Conservation (phyloP, 2,113 vertebrate species). For the Laticauda laticaudata region DNA sequence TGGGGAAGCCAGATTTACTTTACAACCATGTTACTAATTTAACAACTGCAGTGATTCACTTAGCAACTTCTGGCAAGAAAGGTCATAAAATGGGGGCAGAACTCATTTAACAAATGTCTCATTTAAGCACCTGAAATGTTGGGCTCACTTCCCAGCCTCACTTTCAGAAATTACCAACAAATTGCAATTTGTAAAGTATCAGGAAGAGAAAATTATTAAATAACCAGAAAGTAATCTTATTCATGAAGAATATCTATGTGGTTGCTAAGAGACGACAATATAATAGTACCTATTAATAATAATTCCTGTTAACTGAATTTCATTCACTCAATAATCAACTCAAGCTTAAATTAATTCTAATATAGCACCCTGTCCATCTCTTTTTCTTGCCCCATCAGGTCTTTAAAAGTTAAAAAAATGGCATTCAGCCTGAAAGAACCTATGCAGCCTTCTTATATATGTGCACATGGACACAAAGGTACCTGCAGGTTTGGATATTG, state of each 20-base stretch:
- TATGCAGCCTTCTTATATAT: neutral
- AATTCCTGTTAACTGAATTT: neutral
- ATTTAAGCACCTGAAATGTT: too few species aligned
- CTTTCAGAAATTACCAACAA: too few species aligned
- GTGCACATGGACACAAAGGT: neutral
- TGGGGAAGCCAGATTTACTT: too few species aligned
- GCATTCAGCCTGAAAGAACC: neutral
- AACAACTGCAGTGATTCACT: too few species aligned
- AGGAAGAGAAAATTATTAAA: too few species aligned
- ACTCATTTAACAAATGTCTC: too few species aligned
- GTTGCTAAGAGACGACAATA: neutral
- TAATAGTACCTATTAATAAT: neutral
- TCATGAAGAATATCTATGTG: neutral
- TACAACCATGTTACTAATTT: too few species aligned
- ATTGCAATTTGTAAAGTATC: too few species aligned
- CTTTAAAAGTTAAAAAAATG: neutral
- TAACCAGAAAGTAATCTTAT: neutral
- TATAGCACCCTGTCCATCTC: neutral
- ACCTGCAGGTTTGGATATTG: neutral
- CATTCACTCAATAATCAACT: neutral
- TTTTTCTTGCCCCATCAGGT: neutral
- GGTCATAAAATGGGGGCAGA: too few species aligned
- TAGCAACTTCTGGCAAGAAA: too few species aligned
- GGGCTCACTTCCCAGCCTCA: too few species aligned
- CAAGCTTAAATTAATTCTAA: neutral